Conservation (phyloP, 2,113 vertebrate genomes). For the Mus pahari region DNA sequence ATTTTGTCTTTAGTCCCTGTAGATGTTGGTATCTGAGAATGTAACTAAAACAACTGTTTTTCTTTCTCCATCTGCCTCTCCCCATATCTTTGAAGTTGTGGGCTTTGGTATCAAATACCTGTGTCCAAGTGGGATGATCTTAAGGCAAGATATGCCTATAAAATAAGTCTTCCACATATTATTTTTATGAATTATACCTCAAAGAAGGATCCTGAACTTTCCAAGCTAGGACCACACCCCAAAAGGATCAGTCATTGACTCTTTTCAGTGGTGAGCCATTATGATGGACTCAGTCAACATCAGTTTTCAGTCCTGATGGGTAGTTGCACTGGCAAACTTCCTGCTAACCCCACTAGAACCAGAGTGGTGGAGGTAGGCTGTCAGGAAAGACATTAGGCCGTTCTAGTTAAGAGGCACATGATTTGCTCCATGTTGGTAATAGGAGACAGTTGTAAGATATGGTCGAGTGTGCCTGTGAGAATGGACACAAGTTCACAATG, state of each 20-base stretch:
- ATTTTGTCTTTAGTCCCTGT: background rate
- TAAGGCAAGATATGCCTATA: background rate
- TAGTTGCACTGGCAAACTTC: background rate
- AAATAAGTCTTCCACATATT: background rate
- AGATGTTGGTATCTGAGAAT: background rate
- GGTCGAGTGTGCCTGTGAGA: background rate
- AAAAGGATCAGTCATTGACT: background rate
- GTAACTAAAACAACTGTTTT: background rate
- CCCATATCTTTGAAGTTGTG: background rate
- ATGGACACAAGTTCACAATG: background rate
- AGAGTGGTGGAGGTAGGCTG: background rate
- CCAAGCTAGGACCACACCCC: background rate
- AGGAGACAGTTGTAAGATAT: background rate
- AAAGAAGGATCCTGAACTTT: background rate
- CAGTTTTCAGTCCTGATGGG: background rate
- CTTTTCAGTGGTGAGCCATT: background rate
- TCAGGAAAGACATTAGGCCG: too few species aligned
- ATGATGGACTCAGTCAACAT: background rate
- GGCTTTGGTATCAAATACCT: background rate
- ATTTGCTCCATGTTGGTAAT: too few species aligned
- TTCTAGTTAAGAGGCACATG: background rate
- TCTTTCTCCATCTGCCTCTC: background rate
- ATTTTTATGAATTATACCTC: background rate
- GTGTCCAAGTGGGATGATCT: background rate
- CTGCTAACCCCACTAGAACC: background rate